Base-by-base conservation (phyloP, 2,888 invertebrate genomes). In the Pasiphila rectangulata region DNA sequence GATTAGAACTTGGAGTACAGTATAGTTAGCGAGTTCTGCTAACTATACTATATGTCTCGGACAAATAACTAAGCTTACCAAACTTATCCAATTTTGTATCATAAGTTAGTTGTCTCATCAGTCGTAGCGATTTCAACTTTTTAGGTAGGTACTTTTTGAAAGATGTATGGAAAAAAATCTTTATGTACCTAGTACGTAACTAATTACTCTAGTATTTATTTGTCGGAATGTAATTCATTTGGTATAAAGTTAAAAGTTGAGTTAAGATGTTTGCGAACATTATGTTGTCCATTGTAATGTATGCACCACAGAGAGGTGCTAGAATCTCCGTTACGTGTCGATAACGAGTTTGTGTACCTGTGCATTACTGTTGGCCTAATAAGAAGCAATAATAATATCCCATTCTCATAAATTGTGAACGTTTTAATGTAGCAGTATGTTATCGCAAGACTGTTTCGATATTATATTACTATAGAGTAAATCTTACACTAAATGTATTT, bases 361-460 rank as follows among this genome's bases (percentile, higher is more conserved):
- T 16, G 27, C 27, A 21, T 29, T 32, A 43, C 7, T 37, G 16
- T 38, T 38, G 44, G 44, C 44, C 44, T 44, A 44, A 44, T 23
- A 9, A 36, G 21, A 27, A 10, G 6, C 6, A 29, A 36, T 15
- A 20, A 12, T 7, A 25, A 37, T 16, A 12, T 10, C 16, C 35
- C 25, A 42, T 9, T 20, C 15, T 15, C 27, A 12, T 4, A 27
- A 13, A 12, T 2, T 13, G 7, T 13, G 13, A 13, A 27, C n/a
- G n/a, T 27, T 27, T 13, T 25, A 12, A 13, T 27, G 25, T 27
- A 27, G 13, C 12, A 5, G 12, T 27, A 13, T 13, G 13, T 10
- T 32, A 32, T 32, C n/a, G 4, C 32, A 32, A 32, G 32, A 32
- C 32, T 32, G 35, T 15, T 30, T 16, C 15, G 30, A 9, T n/a